A percentile compares a stretch with the other conserved stretches of the same genome.
phyloP scores from a whole-genome alignment of 2,797 vertebrate genomes.

The Myripristis jacobus region DNA sequence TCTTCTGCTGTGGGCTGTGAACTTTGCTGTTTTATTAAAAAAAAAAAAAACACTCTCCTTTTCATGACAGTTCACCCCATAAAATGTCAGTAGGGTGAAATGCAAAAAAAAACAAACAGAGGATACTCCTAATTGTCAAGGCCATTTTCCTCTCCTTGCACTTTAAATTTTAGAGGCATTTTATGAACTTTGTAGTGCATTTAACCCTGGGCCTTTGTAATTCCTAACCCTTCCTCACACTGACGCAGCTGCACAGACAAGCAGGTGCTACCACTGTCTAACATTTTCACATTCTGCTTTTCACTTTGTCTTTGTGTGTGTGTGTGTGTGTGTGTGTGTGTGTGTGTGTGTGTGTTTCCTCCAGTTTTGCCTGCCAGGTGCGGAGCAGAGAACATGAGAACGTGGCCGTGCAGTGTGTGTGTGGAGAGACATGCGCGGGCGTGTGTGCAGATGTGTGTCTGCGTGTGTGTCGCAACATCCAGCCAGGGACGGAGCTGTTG shows the following conservation, averaged over 20 bases:
- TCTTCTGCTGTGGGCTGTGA: no score
- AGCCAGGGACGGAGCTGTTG: constrained; percentile 72
- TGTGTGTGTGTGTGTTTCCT: constrained; percentile 5
- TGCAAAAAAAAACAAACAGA: no score
- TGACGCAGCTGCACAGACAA: no score
- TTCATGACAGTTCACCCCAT: no score
- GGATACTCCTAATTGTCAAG: no score
- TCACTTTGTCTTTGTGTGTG: neutral
- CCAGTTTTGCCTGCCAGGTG: constrained; percentile 72
- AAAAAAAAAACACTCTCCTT: no score
- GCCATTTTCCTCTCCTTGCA: neutral
- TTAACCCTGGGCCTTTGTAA: no score
- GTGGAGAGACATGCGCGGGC: constrained; percentile 50
- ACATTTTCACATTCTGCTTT: neutral
- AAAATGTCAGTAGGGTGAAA: neutral
- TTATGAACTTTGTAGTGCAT: neutral
- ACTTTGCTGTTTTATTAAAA: no score
- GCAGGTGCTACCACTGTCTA: no score
- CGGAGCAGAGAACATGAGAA: constrained; percentile 56
- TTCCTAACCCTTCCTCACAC: no score
- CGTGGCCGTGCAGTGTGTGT: constrained; percentile 48
- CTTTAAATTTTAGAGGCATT: neutral
- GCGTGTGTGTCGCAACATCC: constrained; percentile 60
- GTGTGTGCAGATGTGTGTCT: constrained; percentile 49
- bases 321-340: neutral